phyloP scores from a whole-genome alignment of 2,888 invertebrate species.

The Nomada lathburiana region DNA sequence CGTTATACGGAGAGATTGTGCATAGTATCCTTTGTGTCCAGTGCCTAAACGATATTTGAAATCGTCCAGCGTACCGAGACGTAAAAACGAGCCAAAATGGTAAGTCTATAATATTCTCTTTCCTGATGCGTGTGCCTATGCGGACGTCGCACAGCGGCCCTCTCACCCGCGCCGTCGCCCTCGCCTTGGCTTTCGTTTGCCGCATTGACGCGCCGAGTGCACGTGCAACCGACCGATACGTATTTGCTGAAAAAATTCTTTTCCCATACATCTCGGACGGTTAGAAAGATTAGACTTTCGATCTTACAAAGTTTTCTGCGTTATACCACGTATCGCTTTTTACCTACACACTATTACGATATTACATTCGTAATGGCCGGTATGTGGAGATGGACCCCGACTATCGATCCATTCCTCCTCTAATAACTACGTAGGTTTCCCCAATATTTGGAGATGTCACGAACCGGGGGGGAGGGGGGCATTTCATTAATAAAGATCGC shows the following conservation, averaged over 20 bases:
- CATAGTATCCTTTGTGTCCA: conserved; percentile 63
- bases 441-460: conserved; percentile 32
- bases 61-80: conserved; percentile 55
- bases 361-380: conserved; percentile 63
- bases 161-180: conserved; percentile 51
- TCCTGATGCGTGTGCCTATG: conserved; percentile 44
- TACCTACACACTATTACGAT: conserved; percentile 49
- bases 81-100: conserved; percentile 66
- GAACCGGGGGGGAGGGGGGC: neutral
- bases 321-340: conserved; percentile 18
- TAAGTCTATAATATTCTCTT: conserved; percentile 58
- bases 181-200: conserved; percentile 56
- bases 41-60: conserved; percentile 57
- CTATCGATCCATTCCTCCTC: conserved; percentile 57
- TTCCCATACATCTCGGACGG: neutral
- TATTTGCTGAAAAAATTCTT: conserved; percentile 40
- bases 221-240: conserved; percentile 65
- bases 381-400: conserved; percentile 52
- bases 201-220: conserved; percentile 74
- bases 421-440: conserved; percentile 25
- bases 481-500: neutral
- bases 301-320: neutral
- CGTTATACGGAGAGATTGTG: conserved; percentile 54
- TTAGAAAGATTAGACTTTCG: neutral
- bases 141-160: conserved; percentile 47